These are phyloP conservation scores for Tinea trinotella DNA, from an alignment of 2,888 invertebrate genomes.

Conservation along the genomic window DNA sequence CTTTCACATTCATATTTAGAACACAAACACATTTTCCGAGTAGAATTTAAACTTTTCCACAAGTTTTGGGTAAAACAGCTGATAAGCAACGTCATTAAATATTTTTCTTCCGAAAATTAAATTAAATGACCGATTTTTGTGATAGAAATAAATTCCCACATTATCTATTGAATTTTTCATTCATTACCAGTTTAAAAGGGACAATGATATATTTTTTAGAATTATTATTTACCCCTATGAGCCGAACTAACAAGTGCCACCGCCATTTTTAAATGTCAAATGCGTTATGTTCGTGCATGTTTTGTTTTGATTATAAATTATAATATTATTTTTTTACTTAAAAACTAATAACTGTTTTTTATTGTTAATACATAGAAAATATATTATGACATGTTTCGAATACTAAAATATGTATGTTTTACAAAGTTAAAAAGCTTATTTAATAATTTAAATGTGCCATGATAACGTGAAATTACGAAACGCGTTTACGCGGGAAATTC, in stretches of 20 bases:
- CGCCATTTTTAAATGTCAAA: slow-evolving; percentile 45
- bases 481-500: slow-evolving; percentile 30
- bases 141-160: not conserved
- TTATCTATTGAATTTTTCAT: slow-evolving; percentile 16
- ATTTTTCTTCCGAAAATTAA: not conserved
- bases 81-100: slow-evolving; percentile 38
- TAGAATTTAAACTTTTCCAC: slow-evolving; percentile 20
- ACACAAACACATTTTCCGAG: not conserved
- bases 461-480: too few species aligned
- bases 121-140: not conserved
- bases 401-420: too few species aligned
- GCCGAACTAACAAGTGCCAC: slow-evolving; percentile 68
- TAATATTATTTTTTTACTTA: not conserved
- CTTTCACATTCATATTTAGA: not conserved
- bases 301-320: slow-evolving; percentile 4
- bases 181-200: not conserved
- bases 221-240: slow-evolving; percentile 65
- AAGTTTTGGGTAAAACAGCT: slow-evolving; percentile 45
- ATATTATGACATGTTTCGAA: too few species aligned
- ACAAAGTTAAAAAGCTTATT: too few species aligned
- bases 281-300: slow-evolving; percentile 3
- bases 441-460: too few species aligned
- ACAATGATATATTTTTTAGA: slow-evolving; percentile 27
- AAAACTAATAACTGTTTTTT: too few species aligned
- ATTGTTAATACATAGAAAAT: too few species aligned